These are phyloP conservation scores for Apamea epomidion DNA, from an alignment of 2,888 invertebrate genomes.

Conservation along the genomic window DNA sequence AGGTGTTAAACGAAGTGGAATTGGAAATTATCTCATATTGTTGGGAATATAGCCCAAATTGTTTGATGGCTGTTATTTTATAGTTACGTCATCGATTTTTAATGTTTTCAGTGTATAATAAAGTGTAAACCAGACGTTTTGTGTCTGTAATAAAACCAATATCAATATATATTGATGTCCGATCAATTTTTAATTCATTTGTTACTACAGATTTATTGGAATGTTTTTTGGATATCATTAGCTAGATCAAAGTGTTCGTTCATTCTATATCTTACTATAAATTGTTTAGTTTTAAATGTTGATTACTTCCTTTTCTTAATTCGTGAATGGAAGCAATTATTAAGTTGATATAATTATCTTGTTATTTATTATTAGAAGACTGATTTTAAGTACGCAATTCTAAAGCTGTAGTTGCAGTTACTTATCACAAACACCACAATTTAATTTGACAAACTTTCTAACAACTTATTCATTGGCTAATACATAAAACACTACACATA, in stretches of 20 bases:
- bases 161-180: slow-evolving; percentile 3
- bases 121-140: neutral
- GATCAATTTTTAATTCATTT: neutral
- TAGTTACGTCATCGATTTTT: neutral
- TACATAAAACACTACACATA: slow-evolving; percentile 56
- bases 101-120: neutral
- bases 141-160: slow-evolving; percentile 7
- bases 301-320: slow-evolving; percentile 10
- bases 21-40: neutral
- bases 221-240: neutral
- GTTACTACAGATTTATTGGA: neutral
- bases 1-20: neutral
- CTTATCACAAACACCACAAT: slow-evolving; percentile 1
- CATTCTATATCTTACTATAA: neutral
- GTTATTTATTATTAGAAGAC: neutral
- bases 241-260: slow-evolving; percentile 7
- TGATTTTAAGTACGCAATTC: neutral
- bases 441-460: slow-evolving; percentile 51
- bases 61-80: neutral
- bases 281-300: neutral
- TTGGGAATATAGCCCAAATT: neutral
- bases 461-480: slow-evolving; percentile 53
- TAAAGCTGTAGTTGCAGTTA: neutral
- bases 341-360: neutral
- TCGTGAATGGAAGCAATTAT: neutral